Percentiles rank a stretch among this genome's conserved stretches.
These are phyloP conservation scores for Poeciliopsis infans DNA, from an alignment of 2,797 vertebrate species.

Conservation along the genomic window DNA sequence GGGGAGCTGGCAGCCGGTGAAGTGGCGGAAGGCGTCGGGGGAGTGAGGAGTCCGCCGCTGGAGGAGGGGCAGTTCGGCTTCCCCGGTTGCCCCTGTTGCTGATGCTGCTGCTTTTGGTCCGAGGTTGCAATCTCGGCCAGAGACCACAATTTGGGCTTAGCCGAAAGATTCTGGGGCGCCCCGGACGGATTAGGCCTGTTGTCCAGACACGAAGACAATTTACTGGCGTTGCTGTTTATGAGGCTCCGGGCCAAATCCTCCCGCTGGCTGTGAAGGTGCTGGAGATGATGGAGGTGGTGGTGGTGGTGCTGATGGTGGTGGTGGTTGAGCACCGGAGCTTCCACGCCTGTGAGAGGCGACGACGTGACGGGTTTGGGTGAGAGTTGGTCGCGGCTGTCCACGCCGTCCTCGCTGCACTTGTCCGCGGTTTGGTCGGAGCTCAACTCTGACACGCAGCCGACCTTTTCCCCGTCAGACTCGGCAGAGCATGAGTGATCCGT, in stretches of 20 bases:
- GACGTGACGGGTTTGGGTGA: constrained; percentile 87
- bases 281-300: constrained; percentile 73
- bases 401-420: constrained; percentile 83
- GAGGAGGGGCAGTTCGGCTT: constrained; percentile 80
- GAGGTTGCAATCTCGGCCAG: constrained; percentile 98
- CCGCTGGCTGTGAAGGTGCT: constrained; percentile 80
- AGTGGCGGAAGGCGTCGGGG: constrained; percentile 82
- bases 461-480: constrained; percentile 94
- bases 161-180: constrained; percentile 81
- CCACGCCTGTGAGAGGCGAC: constrained; percentile 89
- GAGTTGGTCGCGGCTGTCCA: constrained; percentile 73
- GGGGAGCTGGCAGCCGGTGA: constrained; percentile 83
- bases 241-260: constrained; percentile 80
- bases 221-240: constrained; percentile 55
- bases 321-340: constrained; percentile 85
- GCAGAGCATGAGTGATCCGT: constrained; percentile 96
- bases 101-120: constrained; percentile 86
- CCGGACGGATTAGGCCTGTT: constrained; percentile 74
- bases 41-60: constrained; percentile 77
- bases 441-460: constrained; percentile 82
- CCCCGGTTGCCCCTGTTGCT: constrained; percentile 77
- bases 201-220: constrained; percentile 72
- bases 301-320: constrained; percentile 71
- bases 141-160: constrained; percentile 97
- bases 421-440: constrained; percentile 86